Evolutionary conservation across 2,888 invertebrate genomes (phyloP), one percentile per base, ranked within the genome.

Genomic region (Agapetus fuscipes): DNA sequence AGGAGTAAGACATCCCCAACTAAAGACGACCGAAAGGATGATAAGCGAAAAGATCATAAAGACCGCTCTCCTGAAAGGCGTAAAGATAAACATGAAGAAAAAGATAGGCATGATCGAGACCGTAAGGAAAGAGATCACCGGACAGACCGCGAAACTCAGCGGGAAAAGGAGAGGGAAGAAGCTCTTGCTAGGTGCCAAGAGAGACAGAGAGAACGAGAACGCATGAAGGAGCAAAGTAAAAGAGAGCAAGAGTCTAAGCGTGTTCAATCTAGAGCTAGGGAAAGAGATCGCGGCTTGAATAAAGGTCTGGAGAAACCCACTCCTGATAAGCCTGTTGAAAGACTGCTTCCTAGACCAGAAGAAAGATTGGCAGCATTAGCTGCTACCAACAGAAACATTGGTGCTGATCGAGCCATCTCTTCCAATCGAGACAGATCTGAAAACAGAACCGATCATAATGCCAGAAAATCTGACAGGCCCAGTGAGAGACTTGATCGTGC

Each of bases 111-210:
- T 48, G 81, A 81, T 41, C 66, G 80, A 33, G 78, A 78, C 3
- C 61, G 68, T 12, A 62, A 69, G 2, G 72, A 73, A 27, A 55
- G 71, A 2, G 71, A 71, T 36, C 61, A 63, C 49, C 50, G 72
- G 2, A 54, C 66, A 3, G 72, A 72, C 45, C 51, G 72, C 7
- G 74, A 74, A 52, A 72, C 72, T 1, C 74, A 72, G 1, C 56
- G 76, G 2, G 74, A 76, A 47, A 76, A 76, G 49, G 76, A 77
- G 51, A 62, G 76, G 1, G 72, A 74, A 48, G 85, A 85, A 48
- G 72, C 74, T 0, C 56, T 74, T 37, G 79, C 78, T 2, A 67
- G 84, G 46, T 80, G 81, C 36, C 75, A 84, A 38, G 71, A 70
- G 62, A 63, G 76, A 45, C 74, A 68, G 48, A 61, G 76, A 37